Evolutionary conservation across 92 coral and sea anemone genomes (phyloP).

Genomic region (Galaxea fascicularis): DNA sequence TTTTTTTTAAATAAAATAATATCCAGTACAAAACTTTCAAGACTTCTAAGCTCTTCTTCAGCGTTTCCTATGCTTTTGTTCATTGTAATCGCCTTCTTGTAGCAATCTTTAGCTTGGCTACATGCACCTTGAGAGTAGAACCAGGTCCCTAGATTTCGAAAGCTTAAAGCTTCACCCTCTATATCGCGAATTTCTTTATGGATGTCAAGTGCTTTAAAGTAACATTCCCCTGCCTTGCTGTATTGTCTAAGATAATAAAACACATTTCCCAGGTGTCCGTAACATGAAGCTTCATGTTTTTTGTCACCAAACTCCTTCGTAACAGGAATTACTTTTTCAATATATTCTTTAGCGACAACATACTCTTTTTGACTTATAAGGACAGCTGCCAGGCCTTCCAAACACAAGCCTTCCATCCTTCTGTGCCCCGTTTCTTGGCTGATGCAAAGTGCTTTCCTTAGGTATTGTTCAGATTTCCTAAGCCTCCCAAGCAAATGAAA

Average conservation of each 20-base stretch:
- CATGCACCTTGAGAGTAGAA: background rate
- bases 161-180: background rate
- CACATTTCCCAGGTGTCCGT: background rate
- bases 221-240: background rate
- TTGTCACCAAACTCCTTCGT: background rate
- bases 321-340: background rate
- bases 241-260: background rate
- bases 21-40: no score
- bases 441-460: background rate
- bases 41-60: no score
- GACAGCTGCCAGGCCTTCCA: background rate
- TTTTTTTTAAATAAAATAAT: no score
- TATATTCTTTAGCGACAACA: background rate
- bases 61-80: no score
- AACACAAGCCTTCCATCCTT: background rate
- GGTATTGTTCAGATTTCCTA: background rate
- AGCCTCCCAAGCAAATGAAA: background rate
- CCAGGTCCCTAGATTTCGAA: background rate
- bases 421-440: background rate
- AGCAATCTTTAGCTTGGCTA: background rate
- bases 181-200: background rate
- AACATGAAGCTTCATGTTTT: background rate
- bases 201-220: background rate
- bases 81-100: no score
- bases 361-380: background rate